These are phyloP conservation scores for Priapulus caudatus DNA, from an alignment of 2,888 invertebrate genomes.

Conservation along the genomic window DNA sequence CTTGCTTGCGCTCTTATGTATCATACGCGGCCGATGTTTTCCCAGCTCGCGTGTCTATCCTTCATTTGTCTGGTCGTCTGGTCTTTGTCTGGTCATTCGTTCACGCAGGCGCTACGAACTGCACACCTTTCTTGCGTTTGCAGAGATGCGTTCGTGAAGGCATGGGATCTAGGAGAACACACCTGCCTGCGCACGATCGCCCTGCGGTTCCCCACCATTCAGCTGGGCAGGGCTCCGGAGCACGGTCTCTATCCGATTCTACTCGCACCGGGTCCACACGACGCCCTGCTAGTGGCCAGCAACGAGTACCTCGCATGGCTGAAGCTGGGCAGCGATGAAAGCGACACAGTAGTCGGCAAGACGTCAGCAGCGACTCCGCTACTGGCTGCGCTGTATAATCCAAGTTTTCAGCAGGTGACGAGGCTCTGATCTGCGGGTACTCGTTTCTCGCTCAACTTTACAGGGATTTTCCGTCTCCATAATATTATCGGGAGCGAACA, in stretches of 20 bases:
- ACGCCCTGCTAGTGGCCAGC: constrained; percentile 32
- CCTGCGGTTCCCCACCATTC: constrained; percentile 35
- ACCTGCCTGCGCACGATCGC: constrained; percentile 35
- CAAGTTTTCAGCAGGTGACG: not conserved
- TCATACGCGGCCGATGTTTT: too few relatives aligned
- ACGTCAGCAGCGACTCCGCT: not conserved
- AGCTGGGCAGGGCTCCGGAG: constrained; percentile 36
- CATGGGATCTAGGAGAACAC: constrained; percentile 38
- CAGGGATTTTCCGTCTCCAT: too few relatives aligned
- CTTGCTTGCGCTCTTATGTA: too few relatives aligned
- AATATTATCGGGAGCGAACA: too few relatives aligned
- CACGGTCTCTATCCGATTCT: constrained; percentile 36
- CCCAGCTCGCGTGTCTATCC: too few relatives aligned
- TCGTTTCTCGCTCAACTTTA: too few relatives aligned
- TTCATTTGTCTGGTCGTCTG: too few relatives aligned
- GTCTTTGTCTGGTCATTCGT: too few relatives aligned
- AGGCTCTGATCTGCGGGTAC: too few relatives aligned
- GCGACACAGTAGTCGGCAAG: too few relatives aligned
- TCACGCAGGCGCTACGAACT: too few relatives aligned
- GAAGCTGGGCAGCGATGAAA: constrained; percentile 29
- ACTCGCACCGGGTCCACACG: constrained; percentile 27
- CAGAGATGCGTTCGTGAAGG: constrained; percentile 31
- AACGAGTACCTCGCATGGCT: constrained; percentile 37
- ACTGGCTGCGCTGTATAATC: not conserved
- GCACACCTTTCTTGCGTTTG: too few relatives aligned